A percentile compares a stretch with the other conserved stretches of the same genome.
Conservation (phyloP, 2,888 invertebrate genomes). For the Clostera curtula region DNA sequence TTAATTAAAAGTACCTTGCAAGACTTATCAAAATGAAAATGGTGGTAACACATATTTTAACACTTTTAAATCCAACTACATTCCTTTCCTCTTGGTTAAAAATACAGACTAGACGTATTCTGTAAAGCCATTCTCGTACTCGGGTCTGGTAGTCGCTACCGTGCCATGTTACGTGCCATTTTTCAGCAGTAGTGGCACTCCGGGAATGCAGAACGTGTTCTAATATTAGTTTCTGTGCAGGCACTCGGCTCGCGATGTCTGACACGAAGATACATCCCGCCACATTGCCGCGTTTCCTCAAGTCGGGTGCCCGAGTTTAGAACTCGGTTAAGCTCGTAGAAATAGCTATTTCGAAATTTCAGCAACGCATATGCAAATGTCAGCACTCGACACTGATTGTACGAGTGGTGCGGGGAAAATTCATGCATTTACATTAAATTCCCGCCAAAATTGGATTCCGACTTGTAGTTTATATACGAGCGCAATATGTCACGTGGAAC, state of each 20-base stretch:
- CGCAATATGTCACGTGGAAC: constrained; percentile 50
- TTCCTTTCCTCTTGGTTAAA: too few relatives aligned
- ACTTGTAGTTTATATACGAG: constrained; percentile 58
- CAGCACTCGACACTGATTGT: constrained; percentile 73
- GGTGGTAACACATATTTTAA: too few relatives aligned
- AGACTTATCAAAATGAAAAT: too few relatives aligned
- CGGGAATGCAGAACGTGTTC: constrained; percentile 34
- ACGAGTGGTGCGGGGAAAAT: constrained; percentile 69
- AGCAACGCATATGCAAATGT: constrained; percentile 72
- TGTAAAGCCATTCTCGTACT: too few relatives aligned
- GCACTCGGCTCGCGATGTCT: constrained; percentile 36
- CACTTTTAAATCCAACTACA: too few relatives aligned
- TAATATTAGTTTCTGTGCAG: constrained; percentile 38
- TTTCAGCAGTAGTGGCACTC: constrained; percentile 29
- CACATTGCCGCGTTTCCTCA: constrained; percentile 44
- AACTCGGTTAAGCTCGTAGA: constrained; percentile 64
- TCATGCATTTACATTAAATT: constrained; percentile 74
- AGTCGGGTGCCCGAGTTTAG: constrained; percentile 58
- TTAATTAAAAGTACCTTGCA: too few relatives aligned
- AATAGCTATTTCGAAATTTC: constrained; percentile 70
- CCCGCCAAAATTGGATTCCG: constrained; percentile 65
- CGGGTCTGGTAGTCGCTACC: constrained; percentile 25
- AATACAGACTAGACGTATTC: too few relatives aligned
- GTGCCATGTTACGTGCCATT: constrained; percentile 26
- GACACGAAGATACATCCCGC: constrained; percentile 45